A percentile compares a stretch with the other conserved stretches of the same genome.
Conservation (phyloP, 2,113 vertebrate species). For the Cryptomyrus ogoouensis region DNA sequence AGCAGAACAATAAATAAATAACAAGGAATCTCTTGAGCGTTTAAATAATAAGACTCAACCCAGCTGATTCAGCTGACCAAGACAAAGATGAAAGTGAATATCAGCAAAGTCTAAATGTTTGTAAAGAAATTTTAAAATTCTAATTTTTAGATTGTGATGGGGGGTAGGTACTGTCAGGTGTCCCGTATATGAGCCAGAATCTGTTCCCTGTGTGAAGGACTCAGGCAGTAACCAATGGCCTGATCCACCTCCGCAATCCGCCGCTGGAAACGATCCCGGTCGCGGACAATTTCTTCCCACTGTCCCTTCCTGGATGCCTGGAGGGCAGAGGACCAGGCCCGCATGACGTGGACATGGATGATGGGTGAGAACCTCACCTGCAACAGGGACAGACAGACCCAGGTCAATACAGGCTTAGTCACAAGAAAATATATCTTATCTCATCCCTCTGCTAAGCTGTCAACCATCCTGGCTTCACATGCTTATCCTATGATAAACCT, state of each 20-base stretch:
- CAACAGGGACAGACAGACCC: neutral
- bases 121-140: slow-evolving; percentile 27
- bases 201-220: slow-evolving; percentile 52
- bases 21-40: slow-evolving; percentile 37
- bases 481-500: neutral
- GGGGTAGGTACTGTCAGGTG: slow-evolving; percentile 7
- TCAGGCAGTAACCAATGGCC: slow-evolving; percentile 61
- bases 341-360: slow-evolving; percentile 67
- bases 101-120: slow-evolving; percentile 23
- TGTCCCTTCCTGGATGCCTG: slow-evolving; percentile 68
- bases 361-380: slow-evolving; percentile 75
- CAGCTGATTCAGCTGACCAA: neutral
- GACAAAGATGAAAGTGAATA: neutral
- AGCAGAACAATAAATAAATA: slow-evolving; percentile 55
- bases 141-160: slow-evolving; percentile 18
- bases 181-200: slow-evolving; percentile 39
- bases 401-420: neutral
- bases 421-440: neutral
- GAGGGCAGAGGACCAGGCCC: slow-evolving; percentile 71
- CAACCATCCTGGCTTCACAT: neutral
- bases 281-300: slow-evolving; percentile 78
- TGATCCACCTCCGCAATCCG: slow-evolving; percentile 60
- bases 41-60: neutral
- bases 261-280: slow-evolving; percentile 69
- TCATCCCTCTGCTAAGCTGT: neutral